Conservation (phyloP, 1,140 invertebrate species). For the Nephila pilipes region DNA sequence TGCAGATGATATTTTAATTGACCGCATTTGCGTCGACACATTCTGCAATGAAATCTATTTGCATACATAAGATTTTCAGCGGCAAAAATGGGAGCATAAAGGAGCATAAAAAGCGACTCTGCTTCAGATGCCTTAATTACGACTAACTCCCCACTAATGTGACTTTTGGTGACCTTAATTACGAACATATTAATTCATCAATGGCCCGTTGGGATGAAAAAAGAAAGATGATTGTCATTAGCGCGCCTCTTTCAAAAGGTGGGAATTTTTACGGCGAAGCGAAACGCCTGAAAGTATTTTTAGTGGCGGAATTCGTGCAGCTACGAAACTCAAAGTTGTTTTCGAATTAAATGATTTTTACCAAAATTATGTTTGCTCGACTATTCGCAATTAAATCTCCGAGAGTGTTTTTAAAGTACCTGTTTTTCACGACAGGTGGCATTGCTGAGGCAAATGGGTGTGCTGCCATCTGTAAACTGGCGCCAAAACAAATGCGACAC, state of each 20-base stretch:
- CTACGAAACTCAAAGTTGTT: not conserved
- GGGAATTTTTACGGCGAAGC: not conserved
- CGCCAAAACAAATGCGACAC: too few relatives aligned
- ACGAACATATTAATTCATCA: conserved; percentile 21
- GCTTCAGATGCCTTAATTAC: not conserved
- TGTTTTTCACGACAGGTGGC: too few relatives aligned
- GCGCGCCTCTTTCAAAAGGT: not conserved
- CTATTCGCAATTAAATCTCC: too few relatives aligned
- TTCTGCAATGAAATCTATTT: not conserved
- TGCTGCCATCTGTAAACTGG: too few relatives aligned
- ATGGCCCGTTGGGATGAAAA: not conserved
- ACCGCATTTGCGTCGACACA: not conserved
- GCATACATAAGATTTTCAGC: not conserved
- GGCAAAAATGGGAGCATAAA: not conserved
- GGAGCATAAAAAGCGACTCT: not conserved
- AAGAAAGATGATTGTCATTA: not conserved
- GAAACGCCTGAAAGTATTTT: not conserved
- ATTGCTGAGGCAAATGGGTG: too few relatives aligned
- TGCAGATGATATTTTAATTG: not conserved
- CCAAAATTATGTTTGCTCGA: too few relatives aligned
- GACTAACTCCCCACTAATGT: not conserved
- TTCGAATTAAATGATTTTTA: too few relatives aligned
- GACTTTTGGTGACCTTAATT: not conserved
- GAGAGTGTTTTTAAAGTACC: too few relatives aligned
- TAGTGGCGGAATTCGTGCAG: not conserved